Evolutionary conservation across 2,113 vertebrate genomes (phyloP), one percentile per base, ranked within the genome.

Genomic region (Dermatemys mawii): DNA sequence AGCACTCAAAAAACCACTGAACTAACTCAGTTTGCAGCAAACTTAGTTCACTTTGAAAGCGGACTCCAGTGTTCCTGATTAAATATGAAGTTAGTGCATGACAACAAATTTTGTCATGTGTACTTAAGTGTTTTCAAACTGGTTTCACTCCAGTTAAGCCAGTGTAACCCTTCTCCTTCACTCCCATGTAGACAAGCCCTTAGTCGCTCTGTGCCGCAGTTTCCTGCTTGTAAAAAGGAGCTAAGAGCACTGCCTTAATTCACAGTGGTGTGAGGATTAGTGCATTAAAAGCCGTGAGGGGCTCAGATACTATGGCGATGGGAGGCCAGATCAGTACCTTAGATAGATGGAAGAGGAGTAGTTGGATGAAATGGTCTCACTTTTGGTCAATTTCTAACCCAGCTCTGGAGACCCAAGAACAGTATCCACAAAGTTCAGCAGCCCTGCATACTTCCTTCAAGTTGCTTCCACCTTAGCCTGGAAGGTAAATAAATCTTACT

Each of bases 371-470:
- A 38, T 70, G 17, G n/a, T 14, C 10, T n/a, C 16, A 19, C 35
- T 70, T 70, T 57, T 32, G 55, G n/a, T n/a, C 35, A 22, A 22
- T 85, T 54, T 57, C 4, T 83, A 86, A 95, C 57, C 19, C 9
- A 1, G 22, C 2, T 0, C 2, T 38, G 38, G 46, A 82, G 11
- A 50, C 4, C 12, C 11, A 16, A 27, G 11, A 29, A 32, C 29
- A 60, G 27, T 29, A 60, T 60, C 27, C 32, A 5, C 57, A 53
- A 3, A 2, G 67, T 38, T 70, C n/a, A 38, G n/a, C 17, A 11
- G n/a, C n/a, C 41, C 8, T 70, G n/a, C 67, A 70, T n/a, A 21
- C 38, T n/a, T 70, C n/a, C 19, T n/a, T 38, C 21, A 24, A 8
- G 38, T 21, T 22, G 67, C 9, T 70, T 70, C 67, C 35, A n/a